Base-by-base conservation (phyloP, 2,888 invertebrate genomes). In the Drosophila percnosoma region DNA sequence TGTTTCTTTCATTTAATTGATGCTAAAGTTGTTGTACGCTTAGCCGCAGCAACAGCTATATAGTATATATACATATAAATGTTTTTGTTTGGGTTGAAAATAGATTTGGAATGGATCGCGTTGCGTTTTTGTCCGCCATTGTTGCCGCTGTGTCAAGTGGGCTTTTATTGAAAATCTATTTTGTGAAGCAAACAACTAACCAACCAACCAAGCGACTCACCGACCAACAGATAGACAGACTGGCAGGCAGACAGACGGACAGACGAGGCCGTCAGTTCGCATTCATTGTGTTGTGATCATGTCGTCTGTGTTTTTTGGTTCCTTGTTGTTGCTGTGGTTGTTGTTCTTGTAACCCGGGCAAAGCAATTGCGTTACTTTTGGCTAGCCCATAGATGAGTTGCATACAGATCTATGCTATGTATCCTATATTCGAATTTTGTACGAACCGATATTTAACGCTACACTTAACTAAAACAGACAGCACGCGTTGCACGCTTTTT, bases 111-210 rank as follows among this genome's bases (percentile, higher is more conserved):
- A 82, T 86, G 73, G 82, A 67, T 79, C 71, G 73, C 78, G 61
- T 72, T 75, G 73, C 75, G 64, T 64, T 73, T 53, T 59, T 69
- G 74, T 79, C 54, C 68, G 73, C 75, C 75, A 83, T 79, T 80
- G 78, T 76, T 76, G 61, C 52, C 69, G 69, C 52, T 74, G 45
- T 82, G 74, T 88, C 82, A 78, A 84, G 82, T 86, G 83, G 73
- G 68, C 71, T 86, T 86, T 87, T 86, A 87, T 87, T 87, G 87
- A 84, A 87, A 87, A 89, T 89, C 87, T 87, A 89, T 87, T 87
- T 87, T 83, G 83, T 79, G 81, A 68, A 69, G 54, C 57, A 67
- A 61, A 48, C 57, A 57, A 57, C 27, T 38, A 27, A 54, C 54
- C 6, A 34, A 27, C 7, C 6, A n/a, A 27, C 7, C 11, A n/a